phyloP scores from a whole-genome alignment of 2,888 invertebrate species.

The Eupelmus urozonus region DNA sequence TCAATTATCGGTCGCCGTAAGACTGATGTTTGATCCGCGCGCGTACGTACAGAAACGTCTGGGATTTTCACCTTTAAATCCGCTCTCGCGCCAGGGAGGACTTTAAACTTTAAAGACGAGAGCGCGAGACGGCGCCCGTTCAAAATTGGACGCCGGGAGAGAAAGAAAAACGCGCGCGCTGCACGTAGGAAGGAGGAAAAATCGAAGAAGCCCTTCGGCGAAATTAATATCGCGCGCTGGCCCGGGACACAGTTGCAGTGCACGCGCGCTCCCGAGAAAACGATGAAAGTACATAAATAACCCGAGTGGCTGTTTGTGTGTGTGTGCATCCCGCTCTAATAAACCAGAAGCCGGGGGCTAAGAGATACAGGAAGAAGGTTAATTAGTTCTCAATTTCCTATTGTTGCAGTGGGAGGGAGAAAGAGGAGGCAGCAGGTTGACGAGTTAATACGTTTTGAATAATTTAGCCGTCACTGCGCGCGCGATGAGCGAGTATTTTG shows the following conservation, averaged over 20 bases:
- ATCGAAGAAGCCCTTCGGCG: slow-evolving; percentile 37
- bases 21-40: slow-evolving; percentile 32
- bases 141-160: neutral
- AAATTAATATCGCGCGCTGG: neutral
- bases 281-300: slow-evolving; percentile 1
- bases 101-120: slow-evolving; percentile 59
- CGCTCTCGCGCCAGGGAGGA: neutral
- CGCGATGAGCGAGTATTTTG: neutral
- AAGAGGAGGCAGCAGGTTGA: neutral
- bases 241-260: too few relatives aligned
- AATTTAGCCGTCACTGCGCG: slow-evolving; percentile 4
- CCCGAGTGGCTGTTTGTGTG: neutral
- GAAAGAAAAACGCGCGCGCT: neutral
- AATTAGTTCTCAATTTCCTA: slow-evolving; percentile 41
- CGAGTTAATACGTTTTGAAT: slow-evolving; percentile 37
- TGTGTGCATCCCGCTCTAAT: slow-evolving; percentile 15
- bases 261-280: neutral
- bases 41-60: slow-evolving; percentile 25
- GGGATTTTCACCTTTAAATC: slow-evolving; percentile 47
- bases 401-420: neutral
- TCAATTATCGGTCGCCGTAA: slow-evolving; percentile 22
- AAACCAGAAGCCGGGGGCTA: slow-evolving; percentile 17
- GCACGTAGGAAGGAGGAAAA: slow-evolving; percentile 21
- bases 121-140: slow-evolving; percentile 26
- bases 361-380: slow-evolving; percentile 35